Base-by-base conservation (phyloP, 1,140 invertebrate species). In the Andrena cerasifolii region DNA sequence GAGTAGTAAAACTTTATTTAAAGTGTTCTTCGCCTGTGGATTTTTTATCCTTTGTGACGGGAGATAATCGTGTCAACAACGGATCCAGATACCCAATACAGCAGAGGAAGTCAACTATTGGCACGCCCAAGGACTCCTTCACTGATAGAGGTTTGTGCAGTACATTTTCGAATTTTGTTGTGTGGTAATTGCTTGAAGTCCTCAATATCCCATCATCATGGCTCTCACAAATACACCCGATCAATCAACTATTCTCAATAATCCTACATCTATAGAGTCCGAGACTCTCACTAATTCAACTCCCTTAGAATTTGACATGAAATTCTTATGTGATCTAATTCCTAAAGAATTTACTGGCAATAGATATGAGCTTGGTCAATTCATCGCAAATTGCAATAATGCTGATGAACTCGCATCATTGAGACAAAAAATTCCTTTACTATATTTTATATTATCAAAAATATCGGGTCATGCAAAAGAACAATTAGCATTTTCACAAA, bases 381-480 rank as follows among this genome's bases (percentile, higher is more conserved):
- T 51, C 21, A 51, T 51, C n/a, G 49, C 49, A 6, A 51, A 51
- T 21, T 51, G 49, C 21, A 51, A 51, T n/a, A 51, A 51, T 40
- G 33, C 56, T n/a, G 31, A 36, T 36, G n/a, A 51, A 40, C 56
- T 40, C 14, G 28, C 16, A 12, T 40, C 31, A n/a, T 8, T 12
- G 8, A 36, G 18, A 16, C 56, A 36, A n/a, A 59, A 59, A 16
- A 59, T 8, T 16, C 31, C 56, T 1, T 59, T 59, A 16, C 16
- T 59, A 18, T 59, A n/a, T 36, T 59, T 59, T 36, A 59, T 59
- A 18, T 5, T 59, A 18, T 59, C 31, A n/a, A 33, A 18, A 31
- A 59, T 59, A 18, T 59, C 56, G 14, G 56, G 56, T 6, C 2
- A 59, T 7, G 33, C 31, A 4, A 59, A 59, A 59, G 33, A 59